Evolutionary conservation across 2,113 vertebrate genomes (phyloP), one percentile per base, ranked within the genome.

Genomic region (Dicentrarchus labrax): DNA sequence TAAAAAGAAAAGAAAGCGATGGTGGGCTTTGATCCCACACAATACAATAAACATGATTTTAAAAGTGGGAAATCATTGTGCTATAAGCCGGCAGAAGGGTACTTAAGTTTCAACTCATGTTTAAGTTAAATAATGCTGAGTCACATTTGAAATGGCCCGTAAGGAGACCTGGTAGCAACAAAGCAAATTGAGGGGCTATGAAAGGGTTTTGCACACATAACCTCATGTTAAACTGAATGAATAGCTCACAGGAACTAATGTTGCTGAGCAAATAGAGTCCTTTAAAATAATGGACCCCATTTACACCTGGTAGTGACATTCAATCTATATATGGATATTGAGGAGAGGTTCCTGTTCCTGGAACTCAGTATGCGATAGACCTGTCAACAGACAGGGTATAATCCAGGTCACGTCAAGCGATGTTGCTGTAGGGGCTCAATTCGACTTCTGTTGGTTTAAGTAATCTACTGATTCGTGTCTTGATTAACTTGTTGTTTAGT

Each of bases 1-100:
- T 84, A 59, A 92, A 83, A 86, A 30, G 56, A 22, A 39, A 43
- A 36, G 38, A n/a, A 48, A 15, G 71, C 76, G 53, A 68, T 17
- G 66, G 24, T 47, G 36, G 62, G 43, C 70, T 88, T 90, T 87
- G 86, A 87, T 88, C 75, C 45, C 16, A n/a, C n/a, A n/a, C n/a
- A n/a, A n/a, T n/a, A n/a, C n/a, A n/a, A n/a, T 69, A 78, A 68
- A 79, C 38, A 56, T 9, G 17, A 51, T 19, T 53, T 61, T 9
- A 36, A 54, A 69, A 41, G 38, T 57, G 43, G 65, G 13, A 19
- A 75, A 72, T 53, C 4, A 21, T 51, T 60, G 24, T 38, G 0
- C 50, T 53, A 6, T 22, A 53, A 70, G 8, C 4, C 19, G 38
- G 22, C 47, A 47, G 12, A 17, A 13, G 22, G 36, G 48, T 21